Base-by-base conservation (phyloP, 2,888 invertebrate species). In the Stenurella melanura region DNA sequence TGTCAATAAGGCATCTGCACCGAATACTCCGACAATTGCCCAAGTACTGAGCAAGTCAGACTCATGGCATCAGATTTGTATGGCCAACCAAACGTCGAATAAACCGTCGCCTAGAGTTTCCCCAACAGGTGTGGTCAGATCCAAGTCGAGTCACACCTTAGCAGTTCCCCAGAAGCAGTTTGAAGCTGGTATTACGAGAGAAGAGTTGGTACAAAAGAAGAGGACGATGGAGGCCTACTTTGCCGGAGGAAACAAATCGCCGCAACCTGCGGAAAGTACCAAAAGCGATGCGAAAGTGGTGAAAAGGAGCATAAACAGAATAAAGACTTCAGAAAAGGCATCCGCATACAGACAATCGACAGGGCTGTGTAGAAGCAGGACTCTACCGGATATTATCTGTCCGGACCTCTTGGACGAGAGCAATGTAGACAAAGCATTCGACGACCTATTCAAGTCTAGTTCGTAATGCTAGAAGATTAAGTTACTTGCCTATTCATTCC, bases 401-500 rank as follows among this genome's bases (percentile, higher is more conserved):
- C 91, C 94, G 72, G 92, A 93, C 89, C 90, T 92, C 87, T 90
- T 92, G 87, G 95, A 95, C 89, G 95, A 95, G 89, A 93, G 91
- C 90, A 95, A 96, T 90, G 95, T 96, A 78, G 97, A 97, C 88
- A 94, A 94, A 91, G 96, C 96, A 83, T 97, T 97, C 91, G 96
- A 97, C 89, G 94, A 95, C 90, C 92, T 97, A 85, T 95, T 96
- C 91, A 87, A 87, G 76, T 85, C 88, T 60, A 86, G 85, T 80
- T 85, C 87, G 71, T 89, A 87, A 90, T 60, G 70, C 26, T 56
- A 58, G 74, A 68, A 75, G 60, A 57, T 66, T 56, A 67, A 61
- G 30, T 75, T 71, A 26, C 61, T 60, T 60, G 67, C 54, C 58
- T 61, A 76, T 78, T 61, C 81, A 82, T 82, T 81, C 84, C 83